Conservation (phyloP, 30 jellyfish, hydroid and myxozoan genomes). For the Sanderia malayensis region DNA sequence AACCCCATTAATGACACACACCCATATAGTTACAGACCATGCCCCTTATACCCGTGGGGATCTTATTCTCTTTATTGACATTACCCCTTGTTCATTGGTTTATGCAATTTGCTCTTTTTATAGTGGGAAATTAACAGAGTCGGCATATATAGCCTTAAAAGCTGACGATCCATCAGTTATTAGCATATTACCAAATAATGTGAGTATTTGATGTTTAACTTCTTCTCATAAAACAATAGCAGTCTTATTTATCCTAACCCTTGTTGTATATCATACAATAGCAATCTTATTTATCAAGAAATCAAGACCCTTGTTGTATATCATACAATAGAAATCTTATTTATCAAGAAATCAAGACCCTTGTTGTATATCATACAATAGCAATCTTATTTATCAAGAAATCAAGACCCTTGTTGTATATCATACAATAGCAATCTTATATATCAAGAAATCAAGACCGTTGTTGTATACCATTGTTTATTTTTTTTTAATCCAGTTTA, state of each 20-base stretch:
- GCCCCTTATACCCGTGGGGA: neutral
- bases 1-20: neutral
- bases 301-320: neutral
- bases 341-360: neutral
- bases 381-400: neutral
- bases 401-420: neutral
- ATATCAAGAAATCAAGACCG: slow-evolving; percentile 29
- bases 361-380: neutral
- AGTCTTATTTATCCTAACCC: neutral
- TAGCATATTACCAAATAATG: neutral
- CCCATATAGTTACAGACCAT: neutral
- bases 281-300: neutral
- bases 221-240: neutral
- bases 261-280: neutral
- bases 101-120: neutral
- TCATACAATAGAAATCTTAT: neutral
- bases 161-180: neutral
- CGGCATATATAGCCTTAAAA: neutral
- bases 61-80: neutral
- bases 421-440: slow-evolving; percentile 34
- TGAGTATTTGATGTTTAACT: neutral
- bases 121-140: neutral
- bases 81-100: neutral
- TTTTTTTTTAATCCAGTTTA: slow-evolving; percentile 10
- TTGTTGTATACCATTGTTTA: neutral